Evolutionary conservation across 2,797 vertebrate species (phyloP).

Genomic region (Lacerta bilineata): DNA sequence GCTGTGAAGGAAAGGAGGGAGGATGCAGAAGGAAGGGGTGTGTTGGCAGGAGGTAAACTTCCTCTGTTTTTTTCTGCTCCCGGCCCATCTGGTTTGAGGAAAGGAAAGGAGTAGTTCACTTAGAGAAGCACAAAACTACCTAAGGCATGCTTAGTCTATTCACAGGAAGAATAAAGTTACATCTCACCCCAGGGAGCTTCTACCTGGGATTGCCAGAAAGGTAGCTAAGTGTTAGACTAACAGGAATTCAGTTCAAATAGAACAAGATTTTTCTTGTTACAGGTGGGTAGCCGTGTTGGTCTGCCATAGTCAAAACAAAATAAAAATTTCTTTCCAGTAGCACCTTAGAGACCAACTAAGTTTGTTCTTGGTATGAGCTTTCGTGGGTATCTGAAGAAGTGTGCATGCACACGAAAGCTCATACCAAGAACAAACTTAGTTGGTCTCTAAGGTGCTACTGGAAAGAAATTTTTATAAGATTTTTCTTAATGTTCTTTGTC

Average conservation of each 20-base stretch:
- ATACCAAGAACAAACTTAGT: too few species aligned
- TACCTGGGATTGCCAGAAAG: background rate
- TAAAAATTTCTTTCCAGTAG: too few species aligned
- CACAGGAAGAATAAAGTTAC: background rate
- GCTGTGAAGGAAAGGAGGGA: background rate
- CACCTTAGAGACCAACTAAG: too few species aligned
- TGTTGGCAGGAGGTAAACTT: conserved; percentile 35
- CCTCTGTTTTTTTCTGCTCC: conserved; percentile 24
- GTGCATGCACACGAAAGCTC: too few species aligned
- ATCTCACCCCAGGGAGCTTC: background rate
- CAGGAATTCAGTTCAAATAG: background rate
- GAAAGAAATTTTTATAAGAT: background rate
- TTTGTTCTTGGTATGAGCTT: too few species aligned
- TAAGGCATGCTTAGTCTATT: background rate
- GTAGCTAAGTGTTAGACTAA: conserved; percentile 2
- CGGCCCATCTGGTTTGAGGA: conserved; percentile 27
- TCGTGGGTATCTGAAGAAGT: too few species aligned
- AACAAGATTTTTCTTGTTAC: background rate
- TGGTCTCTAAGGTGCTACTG: too few species aligned
- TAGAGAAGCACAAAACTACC: background rate
- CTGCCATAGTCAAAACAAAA: too few species aligned
- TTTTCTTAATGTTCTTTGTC: background rate
- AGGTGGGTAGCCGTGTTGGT: too few species aligned
- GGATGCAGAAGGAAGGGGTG: background rate
- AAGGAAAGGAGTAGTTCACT: background rate